Evolutionary conservation across 2,888 invertebrate species (phyloP).

Genomic region (Leucoptera coffeella): DNA sequence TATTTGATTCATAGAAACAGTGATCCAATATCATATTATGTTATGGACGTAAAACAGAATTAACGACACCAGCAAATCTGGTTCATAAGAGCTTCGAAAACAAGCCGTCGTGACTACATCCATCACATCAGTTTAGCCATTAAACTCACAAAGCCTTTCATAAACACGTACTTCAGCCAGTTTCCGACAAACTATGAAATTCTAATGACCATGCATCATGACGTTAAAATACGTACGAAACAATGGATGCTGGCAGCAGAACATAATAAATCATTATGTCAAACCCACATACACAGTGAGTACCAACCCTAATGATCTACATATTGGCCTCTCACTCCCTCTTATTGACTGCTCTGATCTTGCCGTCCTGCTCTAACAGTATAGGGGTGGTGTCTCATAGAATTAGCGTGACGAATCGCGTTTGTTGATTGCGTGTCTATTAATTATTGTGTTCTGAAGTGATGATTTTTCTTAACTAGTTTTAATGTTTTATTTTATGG

Average conservation of each 20-base stretch:
- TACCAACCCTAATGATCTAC: conserved; percentile 2
- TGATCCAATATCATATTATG: too few relatives aligned
- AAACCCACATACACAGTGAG: conserved; percentile 25
- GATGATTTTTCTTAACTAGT: too few relatives aligned
- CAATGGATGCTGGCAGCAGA: conserved; percentile 45
- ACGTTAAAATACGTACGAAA: conserved; percentile 48
- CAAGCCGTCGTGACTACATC: too few relatives aligned
- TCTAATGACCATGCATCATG: conserved; percentile 48
- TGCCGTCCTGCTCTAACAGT: not conserved
- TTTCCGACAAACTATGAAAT: conserved; percentile 52
- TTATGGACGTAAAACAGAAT: too few relatives aligned
- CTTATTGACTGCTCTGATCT: not conserved
- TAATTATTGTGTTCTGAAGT: conserved; percentile 31
- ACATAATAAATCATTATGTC: conserved; percentile 55
- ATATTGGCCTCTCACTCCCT: conserved; percentile 8
- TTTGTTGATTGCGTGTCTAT: conserved; percentile 34
- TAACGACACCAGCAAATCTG: too few relatives aligned
- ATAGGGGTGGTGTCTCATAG: conserved; percentile 7
- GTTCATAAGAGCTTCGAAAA: too few relatives aligned
- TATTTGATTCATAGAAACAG: too few relatives aligned
- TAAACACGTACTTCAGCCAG: conserved; percentile 23
- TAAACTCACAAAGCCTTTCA: conserved; percentile 27
- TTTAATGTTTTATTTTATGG: too few relatives aligned
- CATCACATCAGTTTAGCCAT: too few relatives aligned
- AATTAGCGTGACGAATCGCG: conserved; percentile 30